A percentile compares a stretch with the other conserved stretches of the same genome.
These are phyloP conservation scores for Pipistrellus pygmaeus DNA, from an alignment of 2,797 vertebrate genomes.

Conservation along the genomic window DNA sequence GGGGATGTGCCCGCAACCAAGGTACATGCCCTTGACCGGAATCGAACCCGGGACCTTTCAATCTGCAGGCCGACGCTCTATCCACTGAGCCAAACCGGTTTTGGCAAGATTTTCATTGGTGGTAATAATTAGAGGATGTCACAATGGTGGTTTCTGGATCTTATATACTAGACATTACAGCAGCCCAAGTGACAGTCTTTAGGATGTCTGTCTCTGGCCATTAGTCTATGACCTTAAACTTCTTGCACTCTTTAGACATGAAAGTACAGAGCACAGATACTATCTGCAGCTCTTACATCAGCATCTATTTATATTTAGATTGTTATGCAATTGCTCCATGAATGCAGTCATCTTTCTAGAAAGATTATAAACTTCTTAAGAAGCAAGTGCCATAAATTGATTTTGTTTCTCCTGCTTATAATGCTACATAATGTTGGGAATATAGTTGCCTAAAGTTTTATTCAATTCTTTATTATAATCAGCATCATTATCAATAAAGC, in stretches of 20 bases:
- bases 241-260: not conserved
- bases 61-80: too few species aligned
- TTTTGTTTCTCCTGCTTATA: not conserved
- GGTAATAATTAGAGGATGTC: not conserved
- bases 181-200: not conserved
- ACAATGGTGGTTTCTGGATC: not conserved
- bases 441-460: not conserved
- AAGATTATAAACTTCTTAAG: constrained; percentile 26
- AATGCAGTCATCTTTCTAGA: constrained; percentile 34
- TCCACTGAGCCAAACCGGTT: too few species aligned
- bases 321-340: not conserved
- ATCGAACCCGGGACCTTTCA: too few species aligned
- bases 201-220: constrained; percentile 10
- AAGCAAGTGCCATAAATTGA: not conserved
- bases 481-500: not conserved
- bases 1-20: too few species aligned
- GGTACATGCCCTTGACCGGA: too few species aligned
- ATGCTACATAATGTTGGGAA: not conserved
- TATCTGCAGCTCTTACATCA: not conserved
- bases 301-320: constrained; percentile 15
- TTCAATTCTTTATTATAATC: constrained; percentile 32
- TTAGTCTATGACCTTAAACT: not conserved
- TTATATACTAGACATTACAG: not conserved
- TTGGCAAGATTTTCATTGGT: constrained; percentile 42
- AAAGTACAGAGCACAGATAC: not conserved